Base-by-base conservation (phyloP, 2,797 vertebrate genomes). In the Melanogrammus aeglefinus region DNA sequence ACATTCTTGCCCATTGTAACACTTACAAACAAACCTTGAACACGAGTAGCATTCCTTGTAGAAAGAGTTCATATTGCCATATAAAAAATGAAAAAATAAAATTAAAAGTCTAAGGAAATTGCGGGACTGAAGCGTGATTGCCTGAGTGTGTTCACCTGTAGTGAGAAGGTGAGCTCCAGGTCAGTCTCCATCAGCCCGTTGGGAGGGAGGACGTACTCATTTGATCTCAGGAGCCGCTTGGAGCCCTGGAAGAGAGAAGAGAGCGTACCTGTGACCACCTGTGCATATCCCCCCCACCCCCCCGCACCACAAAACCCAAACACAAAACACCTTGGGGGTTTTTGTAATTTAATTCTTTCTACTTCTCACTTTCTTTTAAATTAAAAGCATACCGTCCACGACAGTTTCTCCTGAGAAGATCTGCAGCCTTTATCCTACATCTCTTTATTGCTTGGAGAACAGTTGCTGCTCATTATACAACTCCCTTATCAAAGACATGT, bases 141-240 rank as follows among this genome's bases (percentile, higher is more conserved):
- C 71, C 80, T 14, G 10, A 13, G 70, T 79, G 79, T 88, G 6
- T 76, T 91, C 94, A 95, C 96, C 96, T 97, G 96, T 81, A 97
- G 91, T 41, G 96, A 97, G 91, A 97, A 97, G 75, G 96, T 97
- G 87, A 97, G 94, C 91, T 97, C 96, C 88, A 97, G 94, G 85
- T 97, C 95, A 0, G 96, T 97, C 91, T 97, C 96, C 96, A 97
- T 97, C 86, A 97, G 92, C 78, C 96, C 96, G 6, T 93, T 94
- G 75, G 96, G 96, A 0, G 96, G 96, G 76, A 97, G 94, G 82
- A 93, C 73, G 1, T 97, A 97, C 82, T 97, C 96, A 66, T 97
- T 97, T 57, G 96, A 97, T 84, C 96, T 94, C 81, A 97, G 91
- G 78, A 97, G 95, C 85, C 96, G 91, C 85, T 97, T 97, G 2